These are phyloP conservation scores for Chloroclystis v-ata DNA, from an alignment of 2,888 invertebrate genomes.

Conservation along the genomic window DNA sequence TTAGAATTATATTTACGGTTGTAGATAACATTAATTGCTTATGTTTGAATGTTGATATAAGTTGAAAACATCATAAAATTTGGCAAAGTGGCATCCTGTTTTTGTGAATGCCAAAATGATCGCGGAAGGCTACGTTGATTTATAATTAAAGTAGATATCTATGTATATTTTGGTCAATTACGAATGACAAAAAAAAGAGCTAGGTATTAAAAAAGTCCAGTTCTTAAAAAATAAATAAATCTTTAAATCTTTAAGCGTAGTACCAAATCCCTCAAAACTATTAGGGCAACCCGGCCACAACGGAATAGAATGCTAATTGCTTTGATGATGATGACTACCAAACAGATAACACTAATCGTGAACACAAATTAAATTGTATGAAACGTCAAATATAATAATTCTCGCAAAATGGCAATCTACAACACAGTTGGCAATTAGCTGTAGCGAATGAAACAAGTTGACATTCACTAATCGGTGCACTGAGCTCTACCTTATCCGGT, in stretches of 20 bases:
- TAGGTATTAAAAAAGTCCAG: no score
- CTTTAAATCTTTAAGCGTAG: no score
- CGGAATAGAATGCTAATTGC: no score
- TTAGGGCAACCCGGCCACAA: no score
- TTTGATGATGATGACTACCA: no score
- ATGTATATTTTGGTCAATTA: no score
- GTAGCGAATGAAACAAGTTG: constrained; percentile 45
- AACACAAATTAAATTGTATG: constrained; percentile 15
- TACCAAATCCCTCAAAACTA: no score
- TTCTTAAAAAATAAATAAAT: no score
- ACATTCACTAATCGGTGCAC: constrained; percentile 43
- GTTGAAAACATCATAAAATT: constrained; percentile 17
- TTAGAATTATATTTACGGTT: constrained; percentile 51
- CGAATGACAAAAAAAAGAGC: no score
- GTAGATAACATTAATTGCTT: constrained; percentile 46
- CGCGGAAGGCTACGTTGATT: not conserved
- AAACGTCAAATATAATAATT: constrained; percentile 16
- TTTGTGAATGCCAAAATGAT: not conserved
- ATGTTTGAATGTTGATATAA: constrained; percentile 27
- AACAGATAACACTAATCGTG: not conserved
- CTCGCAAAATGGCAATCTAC: constrained; percentile 32
- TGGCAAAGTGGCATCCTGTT: constrained; percentile 21
- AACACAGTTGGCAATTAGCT: constrained; percentile 43
- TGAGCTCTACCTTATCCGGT: constrained; percentile 41
- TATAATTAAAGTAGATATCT: no score